These are phyloP conservation scores for Danionella cerebrum DNA, from an alignment of 2,113 vertebrate genomes.

Conservation along the genomic window DNA sequence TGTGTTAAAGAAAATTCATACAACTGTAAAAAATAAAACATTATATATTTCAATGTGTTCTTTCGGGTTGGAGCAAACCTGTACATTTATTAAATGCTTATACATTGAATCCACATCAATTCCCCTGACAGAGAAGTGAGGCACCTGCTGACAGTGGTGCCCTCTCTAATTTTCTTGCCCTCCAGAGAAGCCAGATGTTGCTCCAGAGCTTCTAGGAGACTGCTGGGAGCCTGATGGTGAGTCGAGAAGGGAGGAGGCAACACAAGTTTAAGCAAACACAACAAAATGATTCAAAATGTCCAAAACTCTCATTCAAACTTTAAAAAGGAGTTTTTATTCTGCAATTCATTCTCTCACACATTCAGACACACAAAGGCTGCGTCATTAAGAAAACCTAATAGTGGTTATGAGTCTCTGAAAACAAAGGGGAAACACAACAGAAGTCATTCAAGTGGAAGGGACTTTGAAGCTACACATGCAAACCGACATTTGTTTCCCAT, in stretches of 20 bases:
- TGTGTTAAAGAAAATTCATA: too few species aligned
- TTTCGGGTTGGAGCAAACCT: too few species aligned
- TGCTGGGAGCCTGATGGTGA: constrained; percentile 75
- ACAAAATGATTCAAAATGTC: constrained; percentile 28
- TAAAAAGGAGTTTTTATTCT: neutral
- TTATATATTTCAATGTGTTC: too few species aligned
- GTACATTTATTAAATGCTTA: too few species aligned
- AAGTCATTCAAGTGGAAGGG: constrained; percentile 31
- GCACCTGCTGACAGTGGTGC: constrained; percentile 78
- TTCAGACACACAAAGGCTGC: constrained; percentile 50
- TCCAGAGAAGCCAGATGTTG: constrained; percentile 92
- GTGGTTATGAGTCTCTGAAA: constrained; percentile 36
- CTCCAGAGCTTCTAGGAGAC: constrained; percentile 88
- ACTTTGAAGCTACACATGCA: constrained; percentile 33
- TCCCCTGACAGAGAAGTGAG: neutral
- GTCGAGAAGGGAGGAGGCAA: constrained; percentile 9
- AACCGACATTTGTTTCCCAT: constrained; percentile 34
- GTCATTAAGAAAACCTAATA: constrained; percentile 40
- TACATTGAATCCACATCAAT: neutral
- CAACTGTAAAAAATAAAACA: too few species aligned
- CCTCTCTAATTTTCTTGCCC: constrained; percentile 83
- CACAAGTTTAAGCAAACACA: constrained; percentile 31
- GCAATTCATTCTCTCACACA: neutral
- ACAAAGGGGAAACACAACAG: constrained; percentile 35
- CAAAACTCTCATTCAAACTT: too few species aligned